Conservation (phyloP, 2,888 invertebrate species). For the Scrobipalpa atriplicella region DNA sequence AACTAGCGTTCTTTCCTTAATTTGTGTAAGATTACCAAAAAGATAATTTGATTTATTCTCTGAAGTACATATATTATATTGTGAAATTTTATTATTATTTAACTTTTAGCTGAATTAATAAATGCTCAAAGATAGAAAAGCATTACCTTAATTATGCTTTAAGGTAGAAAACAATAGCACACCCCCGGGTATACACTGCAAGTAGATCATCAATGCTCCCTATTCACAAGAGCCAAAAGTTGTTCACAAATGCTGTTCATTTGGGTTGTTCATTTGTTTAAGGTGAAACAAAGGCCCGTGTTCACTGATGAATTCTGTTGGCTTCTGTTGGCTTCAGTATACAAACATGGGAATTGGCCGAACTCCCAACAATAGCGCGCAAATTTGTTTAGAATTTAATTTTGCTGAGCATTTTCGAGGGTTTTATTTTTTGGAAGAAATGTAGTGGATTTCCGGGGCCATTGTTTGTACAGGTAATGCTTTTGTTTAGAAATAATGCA, state of each 20-base stretch:
- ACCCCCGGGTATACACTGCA: background rate
- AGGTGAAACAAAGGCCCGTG: constrained; percentile 1
- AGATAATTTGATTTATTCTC: no score
- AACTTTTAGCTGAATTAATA: no score
- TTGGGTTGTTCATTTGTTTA: constrained; percentile 18
- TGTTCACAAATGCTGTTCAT: background rate
- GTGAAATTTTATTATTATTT: no score
- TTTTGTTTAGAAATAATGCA: no score
- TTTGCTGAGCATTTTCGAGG: background rate
- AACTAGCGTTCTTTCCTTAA: no score
- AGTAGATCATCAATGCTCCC: background rate
- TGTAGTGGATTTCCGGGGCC: background rate
- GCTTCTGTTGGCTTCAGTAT: background rate
- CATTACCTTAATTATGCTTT: background rate
- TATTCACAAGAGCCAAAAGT: background rate
- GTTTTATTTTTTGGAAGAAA: background rate
- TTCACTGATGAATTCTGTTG: background rate
- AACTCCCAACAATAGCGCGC: constrained; percentile 5
- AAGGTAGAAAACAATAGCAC: background rate
- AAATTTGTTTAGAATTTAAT: background rate
- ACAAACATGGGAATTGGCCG: constrained; percentile 16
- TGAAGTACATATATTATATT: no score
- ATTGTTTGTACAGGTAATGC: background rate
- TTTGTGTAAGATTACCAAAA: no score
- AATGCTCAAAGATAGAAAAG: background rate